Base-by-base conservation (phyloP, 2,113 vertebrate genomes). In the Ciconia boyciana region DNA sequence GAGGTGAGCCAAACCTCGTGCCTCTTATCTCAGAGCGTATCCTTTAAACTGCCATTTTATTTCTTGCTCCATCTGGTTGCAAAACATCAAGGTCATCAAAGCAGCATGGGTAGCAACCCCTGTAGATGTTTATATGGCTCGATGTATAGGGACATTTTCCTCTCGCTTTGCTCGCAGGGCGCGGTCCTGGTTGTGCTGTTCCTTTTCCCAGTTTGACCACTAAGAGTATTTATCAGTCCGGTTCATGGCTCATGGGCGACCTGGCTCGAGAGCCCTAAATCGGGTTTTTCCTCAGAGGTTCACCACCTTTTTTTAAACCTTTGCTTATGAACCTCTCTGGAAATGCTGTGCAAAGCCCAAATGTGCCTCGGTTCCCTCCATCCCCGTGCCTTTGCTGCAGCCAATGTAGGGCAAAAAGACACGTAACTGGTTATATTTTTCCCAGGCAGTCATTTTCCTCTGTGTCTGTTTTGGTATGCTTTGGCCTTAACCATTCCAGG, bases 371-470 rank as follows among this genome's bases (percentile, higher is more conserved):
- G 24, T 61, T 95, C 76, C 68, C 62, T 92, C 71, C 13, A 7
- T 90, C 52, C 39, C 32, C 0, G 0, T 31, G 57, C 3, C 0
- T 79, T 60, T 69, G 48, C 80, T 83, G 62, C 70, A 32, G 19
- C 43, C 3, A 1, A 13, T 1, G 20, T 25, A 64, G 86, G 87
- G 86, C 72, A 43, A 18, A 83, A 83, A 39, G n/a, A 31, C 2
- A 1, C 3, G 1, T 41, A 29, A 32, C 61, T 78, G 48, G 32
- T 75, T 76, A 0, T n/a, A 18, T 79, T 92, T 83, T 28, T 31
- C 54, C 41, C 58, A 48, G 44, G 16, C 12, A 28, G 25, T 46
- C 1, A 0, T 60, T 87, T 32, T 69, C n/a, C 48, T 76, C 77
- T 5, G 6, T 34, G n/a, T 83, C 62, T 78, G 0, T 48, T 88